Evolutionary conservation across 2,888 invertebrate genomes (phyloP).

Genomic region (Drosophila flavopinicola): DNA sequence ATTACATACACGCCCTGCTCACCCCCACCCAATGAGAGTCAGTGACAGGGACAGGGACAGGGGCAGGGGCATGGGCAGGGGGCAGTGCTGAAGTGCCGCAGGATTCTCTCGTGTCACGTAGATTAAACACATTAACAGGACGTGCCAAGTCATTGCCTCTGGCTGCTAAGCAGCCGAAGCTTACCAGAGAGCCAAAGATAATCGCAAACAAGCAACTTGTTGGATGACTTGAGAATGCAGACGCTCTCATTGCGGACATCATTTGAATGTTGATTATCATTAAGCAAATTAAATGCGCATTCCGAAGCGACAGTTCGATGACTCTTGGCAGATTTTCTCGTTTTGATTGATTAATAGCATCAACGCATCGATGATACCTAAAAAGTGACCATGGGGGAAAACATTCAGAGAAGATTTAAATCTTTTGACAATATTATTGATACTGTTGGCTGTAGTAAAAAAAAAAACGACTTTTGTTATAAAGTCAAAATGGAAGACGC

Average conservation of each 20-base stretch:
- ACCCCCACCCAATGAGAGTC: slow-evolving; percentile 21
- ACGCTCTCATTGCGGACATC: neutral
- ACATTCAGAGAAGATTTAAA: neutral
- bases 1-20: slow-evolving; percentile 50
- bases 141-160: slow-evolving; percentile 45
- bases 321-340: neutral
- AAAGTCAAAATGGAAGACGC: no score
- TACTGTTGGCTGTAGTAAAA: no score
- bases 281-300: slow-evolving; percentile 9
- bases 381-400: no score
- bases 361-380: neutral
- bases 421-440: no score
- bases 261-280: slow-evolving; percentile 18
- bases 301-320: no score
- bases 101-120: slow-evolving; percentile 43
- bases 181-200: slow-evolving; percentile 12
- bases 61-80: neutral
- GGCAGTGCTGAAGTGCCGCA: slow-evolving; percentile 1
- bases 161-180: slow-evolving; percentile 13
- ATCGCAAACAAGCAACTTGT: slow-evolving; percentile 29
- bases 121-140: slow-evolving; percentile 50
- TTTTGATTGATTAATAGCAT: neutral
- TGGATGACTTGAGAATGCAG: slow-evolving; percentile 24
- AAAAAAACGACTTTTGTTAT: no score
- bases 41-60: neutral